Percentiles rank a stretch among this genome's conserved stretches.
These are phyloP conservation scores for Cichlasoma orientale DNA, from an alignment of 2,797 vertebrate genomes.

Conservation along the genomic window DNA sequence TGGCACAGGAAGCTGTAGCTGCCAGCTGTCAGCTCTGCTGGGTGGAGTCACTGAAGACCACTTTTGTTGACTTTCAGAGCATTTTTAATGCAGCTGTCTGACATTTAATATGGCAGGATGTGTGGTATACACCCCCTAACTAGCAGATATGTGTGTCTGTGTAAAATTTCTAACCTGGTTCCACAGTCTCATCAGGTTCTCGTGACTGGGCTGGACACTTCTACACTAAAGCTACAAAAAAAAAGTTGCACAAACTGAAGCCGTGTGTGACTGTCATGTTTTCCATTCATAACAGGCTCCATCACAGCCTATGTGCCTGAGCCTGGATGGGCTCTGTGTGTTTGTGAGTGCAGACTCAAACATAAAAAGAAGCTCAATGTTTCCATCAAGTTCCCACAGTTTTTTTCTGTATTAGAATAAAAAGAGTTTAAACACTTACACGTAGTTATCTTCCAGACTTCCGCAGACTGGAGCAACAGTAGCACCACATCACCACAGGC, in stretches of 20 bases:
- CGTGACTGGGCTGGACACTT: neutral
- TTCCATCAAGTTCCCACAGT: no score
- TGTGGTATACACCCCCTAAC: neutral
- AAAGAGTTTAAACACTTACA: constrained; percentile 20
- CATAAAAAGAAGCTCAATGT: no score
- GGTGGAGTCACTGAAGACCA: neutral
- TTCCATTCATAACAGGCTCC: no score
- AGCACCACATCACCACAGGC: neutral
- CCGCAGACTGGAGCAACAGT: neutral
- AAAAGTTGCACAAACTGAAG: no score
- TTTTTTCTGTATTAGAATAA: no score
- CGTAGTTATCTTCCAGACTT: constrained; percentile 18
- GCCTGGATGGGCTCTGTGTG: no score
- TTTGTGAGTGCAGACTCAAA: no score
- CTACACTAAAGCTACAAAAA: neutral
- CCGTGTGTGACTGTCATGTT: no score
- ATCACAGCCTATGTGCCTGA: no score
- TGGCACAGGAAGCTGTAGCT: neutral
- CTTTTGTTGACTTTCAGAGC: neutral
- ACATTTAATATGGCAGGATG: neutral
- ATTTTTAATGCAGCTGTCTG: neutral
- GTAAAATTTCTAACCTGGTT: no score
- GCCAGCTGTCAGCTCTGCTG: neutral
- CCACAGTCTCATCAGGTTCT: neutral
- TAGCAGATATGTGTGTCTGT: neutral